Percentiles rank a stretch among this genome's conserved stretches.
These are phyloP conservation scores for Saccopteryx bilineata DNA, from an alignment of 2,113 vertebrate species.

Conservation along the genomic window DNA sequence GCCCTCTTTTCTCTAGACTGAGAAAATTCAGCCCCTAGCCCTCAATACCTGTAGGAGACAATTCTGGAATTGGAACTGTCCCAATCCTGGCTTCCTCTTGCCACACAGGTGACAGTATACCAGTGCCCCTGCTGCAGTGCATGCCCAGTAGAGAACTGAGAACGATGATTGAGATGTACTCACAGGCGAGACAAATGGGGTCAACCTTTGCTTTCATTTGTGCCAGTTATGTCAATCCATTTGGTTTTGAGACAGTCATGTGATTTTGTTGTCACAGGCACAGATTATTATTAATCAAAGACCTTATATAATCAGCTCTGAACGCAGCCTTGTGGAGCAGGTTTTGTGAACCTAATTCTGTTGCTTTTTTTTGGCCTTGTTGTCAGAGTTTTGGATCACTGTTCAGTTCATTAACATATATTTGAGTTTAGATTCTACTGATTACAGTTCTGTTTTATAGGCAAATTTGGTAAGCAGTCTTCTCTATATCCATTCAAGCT, in stretches of 20 bases:
- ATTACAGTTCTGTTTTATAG: conserved; percentile 45
- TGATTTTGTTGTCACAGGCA: not conserved
- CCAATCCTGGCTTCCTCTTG: not conserved
- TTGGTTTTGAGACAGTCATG: not conserved
- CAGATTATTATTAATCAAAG: not conserved
- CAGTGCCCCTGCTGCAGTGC: not conserved
- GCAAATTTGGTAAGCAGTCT: conserved; percentile 45
- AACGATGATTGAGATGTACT: not conserved
- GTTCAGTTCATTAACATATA: conserved; percentile 56
- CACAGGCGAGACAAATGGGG: not conserved
- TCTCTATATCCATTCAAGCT: conserved; percentile 62
- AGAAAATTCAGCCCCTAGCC: not conserved
- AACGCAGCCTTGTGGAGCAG: not conserved
- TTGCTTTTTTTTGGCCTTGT: not conserved
- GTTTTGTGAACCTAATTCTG: conserved; percentile 20
- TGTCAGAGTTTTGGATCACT: not conserved
- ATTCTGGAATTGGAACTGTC: not conserved
- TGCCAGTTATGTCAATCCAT: not conserved
- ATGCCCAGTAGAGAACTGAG: not conserved
- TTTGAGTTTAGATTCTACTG: conserved; percentile 6
- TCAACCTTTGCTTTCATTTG: not conserved
- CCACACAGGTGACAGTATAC: not conserved
- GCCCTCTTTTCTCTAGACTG: not conserved
- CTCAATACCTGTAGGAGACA: not conserved
- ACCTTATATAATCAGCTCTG: not conserved